Evolutionary conservation across 2,113 vertebrate species (phyloP).

Genomic region (Xiphophorus hellerii): DNA sequence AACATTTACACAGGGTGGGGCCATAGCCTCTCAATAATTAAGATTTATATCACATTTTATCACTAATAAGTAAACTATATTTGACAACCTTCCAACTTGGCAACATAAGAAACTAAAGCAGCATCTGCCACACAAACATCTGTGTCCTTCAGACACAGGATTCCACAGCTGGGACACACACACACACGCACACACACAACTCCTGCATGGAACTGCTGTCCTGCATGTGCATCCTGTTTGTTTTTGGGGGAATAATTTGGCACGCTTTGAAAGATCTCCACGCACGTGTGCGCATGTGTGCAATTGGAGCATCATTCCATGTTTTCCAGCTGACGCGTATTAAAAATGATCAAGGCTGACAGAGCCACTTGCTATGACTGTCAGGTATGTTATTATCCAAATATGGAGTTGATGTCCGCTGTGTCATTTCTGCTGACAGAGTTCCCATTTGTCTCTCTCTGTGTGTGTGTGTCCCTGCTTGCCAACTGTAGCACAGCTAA

Average conservation of each 20-base stretch:
- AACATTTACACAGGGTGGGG: not conserved
- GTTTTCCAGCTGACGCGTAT: constrained; percentile 46
- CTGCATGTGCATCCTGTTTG: constrained; percentile 24
- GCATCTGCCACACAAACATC: constrained; percentile 70
- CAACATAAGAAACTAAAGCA: constrained; percentile 14
- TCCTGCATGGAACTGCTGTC: constrained; percentile 39
- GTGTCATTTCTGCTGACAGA: constrained; percentile 67
- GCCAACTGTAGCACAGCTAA: constrained; percentile 57
- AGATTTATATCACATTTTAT: not conserved
- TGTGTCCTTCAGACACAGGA: constrained; percentile 59
- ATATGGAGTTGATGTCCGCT: constrained; percentile 63
- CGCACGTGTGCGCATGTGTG: constrained; percentile 6
- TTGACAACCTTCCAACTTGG: not conserved
- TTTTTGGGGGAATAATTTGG: constrained; percentile 31
- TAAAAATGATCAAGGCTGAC: constrained; percentile 60
- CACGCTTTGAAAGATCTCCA: constrained; percentile 23
- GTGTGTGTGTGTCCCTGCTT: constrained; percentile 33
- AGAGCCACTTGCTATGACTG: constrained; percentile 69
- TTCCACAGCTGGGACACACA: constrained; percentile 62
- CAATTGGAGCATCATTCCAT: constrained; percentile 10
- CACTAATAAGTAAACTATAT: not conserved
- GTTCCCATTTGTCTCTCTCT: constrained; percentile 20
- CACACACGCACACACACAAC: constrained; percentile 4
- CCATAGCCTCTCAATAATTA: not conserved
- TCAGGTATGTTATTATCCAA: constrained; percentile 71